Conservation (phyloP, 2,888 invertebrate species). For the Melikaiella ostensackeni region DNA sequence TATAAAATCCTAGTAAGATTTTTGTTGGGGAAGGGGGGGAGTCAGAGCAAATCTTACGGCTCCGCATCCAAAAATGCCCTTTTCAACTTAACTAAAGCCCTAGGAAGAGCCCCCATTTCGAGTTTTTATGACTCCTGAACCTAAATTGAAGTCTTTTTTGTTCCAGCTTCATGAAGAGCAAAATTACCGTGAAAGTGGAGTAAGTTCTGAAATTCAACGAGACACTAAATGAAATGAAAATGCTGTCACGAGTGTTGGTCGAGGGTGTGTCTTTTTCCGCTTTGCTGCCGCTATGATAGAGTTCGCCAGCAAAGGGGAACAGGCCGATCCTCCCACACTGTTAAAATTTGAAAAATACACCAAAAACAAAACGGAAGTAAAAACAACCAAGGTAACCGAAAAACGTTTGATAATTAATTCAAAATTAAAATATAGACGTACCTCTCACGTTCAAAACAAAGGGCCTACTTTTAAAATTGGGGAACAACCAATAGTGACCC, state of each 20-base stretch:
- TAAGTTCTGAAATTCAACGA: constrained; percentile 24
- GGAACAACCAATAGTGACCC: no score
- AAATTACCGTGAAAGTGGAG: constrained; percentile 22
- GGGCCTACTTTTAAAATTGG: no score
- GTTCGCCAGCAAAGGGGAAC: constrained; percentile 82
- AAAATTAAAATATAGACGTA: background rate
- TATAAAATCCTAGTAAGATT: no score
- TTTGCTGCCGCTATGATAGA: constrained; percentile 81
- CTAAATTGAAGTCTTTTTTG: background rate
- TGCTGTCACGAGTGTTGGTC: constrained; percentile 59
- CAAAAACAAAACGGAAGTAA: background rate
- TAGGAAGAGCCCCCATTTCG: background rate
- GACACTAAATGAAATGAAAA: constrained; percentile 31
- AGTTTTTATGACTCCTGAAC: background rate
- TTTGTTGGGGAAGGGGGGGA: no score
- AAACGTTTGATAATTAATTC: background rate
- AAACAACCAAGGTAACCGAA: background rate
- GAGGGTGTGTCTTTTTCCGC: constrained; percentile 83
- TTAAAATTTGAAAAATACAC: background rate
- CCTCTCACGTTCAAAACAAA: no score
- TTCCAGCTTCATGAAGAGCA: background rate
- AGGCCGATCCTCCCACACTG: constrained; percentile 76
- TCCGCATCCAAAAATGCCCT: no score
- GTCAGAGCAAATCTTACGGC: no score
- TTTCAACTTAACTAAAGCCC: no score